Conservation (phyloP, 2,888 invertebrate genomes). For the Eubasilissa splendida region DNA sequence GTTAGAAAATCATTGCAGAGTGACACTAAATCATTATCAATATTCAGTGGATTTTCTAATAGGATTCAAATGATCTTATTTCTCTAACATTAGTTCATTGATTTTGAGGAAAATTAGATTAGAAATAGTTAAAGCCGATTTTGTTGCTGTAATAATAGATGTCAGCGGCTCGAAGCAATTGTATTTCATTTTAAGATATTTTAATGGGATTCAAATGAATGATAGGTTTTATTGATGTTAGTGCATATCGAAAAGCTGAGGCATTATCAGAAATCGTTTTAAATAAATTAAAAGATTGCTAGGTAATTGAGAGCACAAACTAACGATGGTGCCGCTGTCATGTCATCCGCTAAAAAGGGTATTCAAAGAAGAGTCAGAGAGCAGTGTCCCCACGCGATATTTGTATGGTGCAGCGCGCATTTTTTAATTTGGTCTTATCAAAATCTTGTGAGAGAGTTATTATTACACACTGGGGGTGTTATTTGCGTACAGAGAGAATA, state of each 20-base stretch:
- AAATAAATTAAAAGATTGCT: slow-evolving; percentile 46
- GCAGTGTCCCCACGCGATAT: slow-evolving; percentile 59
- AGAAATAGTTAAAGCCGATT: slow-evolving; percentile 59
- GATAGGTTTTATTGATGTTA: too few relatives aligned
- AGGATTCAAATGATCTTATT: slow-evolving; percentile 1
- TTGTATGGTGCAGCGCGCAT: slow-evolving; percentile 59
- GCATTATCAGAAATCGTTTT: too few relatives aligned
- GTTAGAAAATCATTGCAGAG: slow-evolving; percentile 60
- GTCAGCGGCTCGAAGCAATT: background rate
- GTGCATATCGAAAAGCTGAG: too few relatives aligned
- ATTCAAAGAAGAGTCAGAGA: slow-evolving; percentile 54
- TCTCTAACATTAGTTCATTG: slow-evolving; percentile 58
- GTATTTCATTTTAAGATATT: too few relatives aligned
- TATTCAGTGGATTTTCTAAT: slow-evolving; percentile 57
- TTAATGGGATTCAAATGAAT: too few relatives aligned
- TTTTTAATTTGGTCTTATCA: slow-evolving; percentile 59
- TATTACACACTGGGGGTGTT: too few relatives aligned
- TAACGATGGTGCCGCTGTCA: slow-evolving; percentile 61
- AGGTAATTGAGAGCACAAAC: slow-evolving; percentile 61
- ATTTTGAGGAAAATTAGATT: slow-evolving; percentile 54
- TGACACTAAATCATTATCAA: slow-evolving; percentile 61
- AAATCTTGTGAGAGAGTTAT: slow-evolving; percentile 56
- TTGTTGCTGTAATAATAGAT: slow-evolving; percentile 60
- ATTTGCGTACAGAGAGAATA: background rate
- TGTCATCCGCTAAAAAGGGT: slow-evolving; percentile 58